Evolutionary conservation across 2,113 vertebrate species (phyloP).

Genomic region (Platycercus adscitus): DNA sequence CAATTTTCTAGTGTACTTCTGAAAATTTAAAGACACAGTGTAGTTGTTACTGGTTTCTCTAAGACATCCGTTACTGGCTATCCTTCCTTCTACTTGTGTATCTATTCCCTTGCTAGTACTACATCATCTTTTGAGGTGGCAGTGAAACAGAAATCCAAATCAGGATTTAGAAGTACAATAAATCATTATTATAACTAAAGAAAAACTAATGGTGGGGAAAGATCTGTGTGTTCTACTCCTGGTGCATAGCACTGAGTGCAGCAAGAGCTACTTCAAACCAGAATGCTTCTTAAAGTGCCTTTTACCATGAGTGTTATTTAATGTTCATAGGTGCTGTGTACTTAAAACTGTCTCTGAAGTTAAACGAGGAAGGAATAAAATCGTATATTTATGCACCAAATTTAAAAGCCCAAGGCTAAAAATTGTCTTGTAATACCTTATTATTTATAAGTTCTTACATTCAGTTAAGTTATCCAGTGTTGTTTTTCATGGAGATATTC

Average conservation of each 20-base stretch:
- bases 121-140: neutral
- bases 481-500: slow-evolving; percentile 32
- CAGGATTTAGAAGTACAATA: neutral
- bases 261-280: neutral
- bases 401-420: slow-evolving; percentile 27
- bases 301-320: slow-evolving; percentile 24
- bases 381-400: neutral
- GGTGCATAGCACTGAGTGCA: neutral
- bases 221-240: accelerated
- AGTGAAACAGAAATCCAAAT: neutral
- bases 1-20: neutral
- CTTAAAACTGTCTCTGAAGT: slow-evolving; percentile 10
- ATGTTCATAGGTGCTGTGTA: neutral
- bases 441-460: slow-evolving; percentile 12
- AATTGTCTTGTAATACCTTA: neutral
- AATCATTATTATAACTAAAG: neutral
- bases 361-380: neutral
- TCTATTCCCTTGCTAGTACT: neutral
- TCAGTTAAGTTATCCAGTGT: neutral
- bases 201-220: neutral
- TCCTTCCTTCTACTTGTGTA: neutral
- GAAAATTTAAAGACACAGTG: neutral
- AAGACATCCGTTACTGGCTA: neutral
- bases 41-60: neutral
- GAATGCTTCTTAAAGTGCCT: slow-evolving; percentile 15